Evolutionary conservation across 2,888 invertebrate genomes (phyloP), one percentile per base, ranked within the genome.

Genomic region (Sinopyrophorus schimmeli): DNA sequence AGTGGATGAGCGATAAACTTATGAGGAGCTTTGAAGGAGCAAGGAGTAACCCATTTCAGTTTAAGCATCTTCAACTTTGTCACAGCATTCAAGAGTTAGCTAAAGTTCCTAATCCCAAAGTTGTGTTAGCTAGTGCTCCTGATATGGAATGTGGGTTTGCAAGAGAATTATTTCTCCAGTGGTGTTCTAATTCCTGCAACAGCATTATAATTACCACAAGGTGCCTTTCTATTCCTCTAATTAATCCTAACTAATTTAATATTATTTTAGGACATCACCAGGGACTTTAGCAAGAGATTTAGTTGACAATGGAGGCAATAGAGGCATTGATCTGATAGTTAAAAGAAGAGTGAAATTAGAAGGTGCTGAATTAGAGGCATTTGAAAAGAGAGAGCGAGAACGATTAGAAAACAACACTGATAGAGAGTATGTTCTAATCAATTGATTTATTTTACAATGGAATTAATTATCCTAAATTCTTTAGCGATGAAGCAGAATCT

Each of bases 1-100:
- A 99, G 75, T 99, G 98, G 99, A 99, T 99, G 99, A 95, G 95
- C 68, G 98, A 99, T 68, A 98, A 97, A 68, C 76, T 99, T 26
- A 94, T 97, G 79, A 84, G 93, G 51, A 87, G 87, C 39, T 92
- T 93, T 68, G 92, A 93, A 71, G 91, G 90, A 0, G 90, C 90
- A 0, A 80, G 94, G 43, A 91, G 89, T 64, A 97, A 96, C 77
- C 98, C 98, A 0, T 98, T 97, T 72, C 93, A 93, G 41, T 90
- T 98, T 54, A 89, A 91, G 54, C 92, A 97, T 74, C 77, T 99
- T 35, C 92, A 95, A 62, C 77, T 98, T 4, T 97, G 97, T 65
- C 98, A 99, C 72, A 92, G 89, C 47, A 81, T 96, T 53, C 83
- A 81, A 0, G 98, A 99, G 66, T 79, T 98, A 20, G 79, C 79